Base-by-base conservation (phyloP, 2,797 vertebrate species). In the Chaetodon trifasciatus region DNA sequence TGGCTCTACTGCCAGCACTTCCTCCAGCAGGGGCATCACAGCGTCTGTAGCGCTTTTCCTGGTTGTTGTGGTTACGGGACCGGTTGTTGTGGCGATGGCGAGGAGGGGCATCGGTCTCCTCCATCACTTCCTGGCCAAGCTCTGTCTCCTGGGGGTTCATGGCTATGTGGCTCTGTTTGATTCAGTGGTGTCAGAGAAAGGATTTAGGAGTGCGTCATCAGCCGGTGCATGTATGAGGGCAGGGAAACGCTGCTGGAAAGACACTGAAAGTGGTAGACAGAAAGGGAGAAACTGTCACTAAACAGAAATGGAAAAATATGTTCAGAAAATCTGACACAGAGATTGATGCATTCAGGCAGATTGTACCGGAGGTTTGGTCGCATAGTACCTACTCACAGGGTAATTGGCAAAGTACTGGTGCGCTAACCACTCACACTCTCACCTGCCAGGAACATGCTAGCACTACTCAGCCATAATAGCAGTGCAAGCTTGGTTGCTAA, bases 91-190 rank as follows among this genome's bases (percentile, higher is more conserved):
- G 92, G 21, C 78, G 87, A 47, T 92, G 90, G 61, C 83, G 84
- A 73, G 85, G 81, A 32, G 81, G 60, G 2, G 78, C 52, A 10
- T 87, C 82, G 0, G 76, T 21, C 4, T 95, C 96, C 86, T 98
- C 97, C 46, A 94, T 96, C 55, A 95, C 92, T 77, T 96, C 96
- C 69, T 97, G 96, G 39, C 83, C 92, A 71, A 92, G 93, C 78
- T 97, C 95, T 58, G 91, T 93, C 88, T 96, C 96, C 87, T 95
- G 94, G 83, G 96, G 96, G 94, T 96, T 97, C 97, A 98, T 97
- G 94, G 92, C 93, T 94, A 86, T 76, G 81, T 91, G 83, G 91
- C 80, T 79, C 85, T 65, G 80, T 49, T 76, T n/a, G 81, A 62
- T 95, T 95, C 61, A 88, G 83, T 35, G 50, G 71, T 74, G 67